Conservation (phyloP, 2,888 invertebrate genomes). For the Hipparchia sbordonii region DNA sequence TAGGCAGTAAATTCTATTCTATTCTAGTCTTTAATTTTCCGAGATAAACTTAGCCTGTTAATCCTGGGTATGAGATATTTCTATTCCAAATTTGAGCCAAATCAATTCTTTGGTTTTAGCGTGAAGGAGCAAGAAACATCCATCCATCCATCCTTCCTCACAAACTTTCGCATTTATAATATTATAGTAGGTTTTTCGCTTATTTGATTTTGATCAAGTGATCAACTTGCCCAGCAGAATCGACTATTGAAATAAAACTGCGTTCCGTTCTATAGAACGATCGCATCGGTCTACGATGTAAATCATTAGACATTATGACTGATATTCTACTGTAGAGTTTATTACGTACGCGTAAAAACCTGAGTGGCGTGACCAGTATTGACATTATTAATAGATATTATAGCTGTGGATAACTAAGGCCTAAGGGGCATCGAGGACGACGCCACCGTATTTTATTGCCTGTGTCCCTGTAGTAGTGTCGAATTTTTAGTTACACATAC, state of each 20-base stretch:
- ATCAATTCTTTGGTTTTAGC: no score
- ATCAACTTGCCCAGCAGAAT: neutral
- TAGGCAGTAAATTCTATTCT: no score
- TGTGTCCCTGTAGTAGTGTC: neutral
- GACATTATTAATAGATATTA: conserved; percentile 39
- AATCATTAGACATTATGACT: conserved; percentile 13
- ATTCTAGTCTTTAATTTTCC: no score
- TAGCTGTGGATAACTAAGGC: conserved; percentile 32
- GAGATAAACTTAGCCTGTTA: no score
- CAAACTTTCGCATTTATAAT: no score
- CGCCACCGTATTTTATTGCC: conserved; percentile 7
- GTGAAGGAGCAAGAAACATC: no score
- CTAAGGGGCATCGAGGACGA: conserved; percentile 30
- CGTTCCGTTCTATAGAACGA: neutral
- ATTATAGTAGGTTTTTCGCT: neutral
- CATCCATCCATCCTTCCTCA: no score
- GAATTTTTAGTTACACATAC: no score
- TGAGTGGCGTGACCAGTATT: conserved; percentile 32
- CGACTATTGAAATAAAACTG: neutral
- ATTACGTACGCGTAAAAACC: conserved; percentile 35
- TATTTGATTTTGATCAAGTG: neutral
- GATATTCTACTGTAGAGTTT: conserved; percentile 31
- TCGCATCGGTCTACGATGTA: neutral
- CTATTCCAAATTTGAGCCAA: no score
- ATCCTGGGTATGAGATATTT: no score